Evolutionary conservation across 2,797 vertebrate species (phyloP), one percentile per base, ranked within the genome.

Genomic region (Nyctalus aviator): DNA sequence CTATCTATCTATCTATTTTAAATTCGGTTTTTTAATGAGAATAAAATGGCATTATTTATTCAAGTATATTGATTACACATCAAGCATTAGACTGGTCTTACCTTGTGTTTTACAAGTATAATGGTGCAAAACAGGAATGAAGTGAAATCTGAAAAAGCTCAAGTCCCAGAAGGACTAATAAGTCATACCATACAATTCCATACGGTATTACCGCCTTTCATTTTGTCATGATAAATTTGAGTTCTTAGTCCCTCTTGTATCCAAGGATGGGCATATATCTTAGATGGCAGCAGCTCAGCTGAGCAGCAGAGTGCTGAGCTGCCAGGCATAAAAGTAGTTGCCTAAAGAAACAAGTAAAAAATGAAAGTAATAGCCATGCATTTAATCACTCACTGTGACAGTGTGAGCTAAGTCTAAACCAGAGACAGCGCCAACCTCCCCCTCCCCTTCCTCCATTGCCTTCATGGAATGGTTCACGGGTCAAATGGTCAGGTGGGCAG

Each of bases 101-200:
- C 32, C 78, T 77, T 30, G 0, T 68, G 15, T 93, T 88, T 95
- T 55, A 62, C 13, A 64, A 78, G n/a, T 30, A 35, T 64, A 83
- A 84, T 35, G 27, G 4, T 50, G 48, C 48, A 89, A 72, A 44
- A 6, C 14, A 77, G 17, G 11, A 66, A 1, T 25, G 18, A 94
- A 91, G 12, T 69, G 53, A 93, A 96, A 2, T 2, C 18, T 35
- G 14, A 62, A 84, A 71, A 78, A 17, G 0, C 21, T 50, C 27
- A 20, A 13, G 6, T 96, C 87, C 37, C 69, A 94, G 91, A 83
- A 17, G 72, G n/a, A 5, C 30, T 62, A 62, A 62, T 62, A 62
- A 12, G 27, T 30, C 27, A 30, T 62, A 62, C 59, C 13, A 86
- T 59, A 35, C 32, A 62, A 82, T 83, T 87, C 84, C 37, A 62